These are phyloP conservation scores for Trachelus tabidus DNA, from an alignment of 2,888 invertebrate genomes.

Conservation along the genomic window DNA sequence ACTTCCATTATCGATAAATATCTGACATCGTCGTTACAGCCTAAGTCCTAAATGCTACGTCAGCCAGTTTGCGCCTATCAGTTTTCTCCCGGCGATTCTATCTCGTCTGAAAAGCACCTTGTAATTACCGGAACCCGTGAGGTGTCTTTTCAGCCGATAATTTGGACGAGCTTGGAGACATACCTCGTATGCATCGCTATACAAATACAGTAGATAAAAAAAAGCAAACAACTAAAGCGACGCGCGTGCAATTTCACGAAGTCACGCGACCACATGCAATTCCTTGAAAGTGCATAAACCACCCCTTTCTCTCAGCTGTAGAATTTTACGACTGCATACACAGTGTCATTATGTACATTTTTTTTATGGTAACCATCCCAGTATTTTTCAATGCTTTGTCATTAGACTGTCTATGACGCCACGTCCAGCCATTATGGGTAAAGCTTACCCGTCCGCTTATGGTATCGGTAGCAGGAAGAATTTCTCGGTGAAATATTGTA, in stretches of 20 bases:
- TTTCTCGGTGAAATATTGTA: not conserved
- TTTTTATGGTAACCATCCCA: not conserved
- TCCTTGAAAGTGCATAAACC: conserved; percentile 26
- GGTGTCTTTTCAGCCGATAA: conserved; percentile 9
- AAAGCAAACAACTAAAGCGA: not conserved
- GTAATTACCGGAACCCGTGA: conserved; percentile 37
- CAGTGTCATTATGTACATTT: not conserved
- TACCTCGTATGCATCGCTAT: not conserved
- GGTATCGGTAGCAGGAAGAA: not conserved
- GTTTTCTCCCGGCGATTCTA: not conserved
- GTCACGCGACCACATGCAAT: conserved; percentile 46
- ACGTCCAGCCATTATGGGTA: not conserved
- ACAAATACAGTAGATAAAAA: too few species aligned
- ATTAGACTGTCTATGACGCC: not conserved
- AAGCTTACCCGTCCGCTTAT: not conserved
- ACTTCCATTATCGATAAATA: not conserved
- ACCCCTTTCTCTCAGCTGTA: not conserved
- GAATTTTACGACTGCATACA: not conserved
- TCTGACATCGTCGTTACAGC: not conserved
- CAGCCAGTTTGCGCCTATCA: not conserved
- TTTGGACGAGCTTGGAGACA: not conserved
- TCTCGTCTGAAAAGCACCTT: conserved; percentile 1
- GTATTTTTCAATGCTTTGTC: not conserved
- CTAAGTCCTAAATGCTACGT: not conserved
- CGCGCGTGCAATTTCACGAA: conserved; percentile 29